Evolutionary conservation across 2,797 vertebrate species (phyloP), one percentile per base, ranked within the genome.

Genomic region (Muscicapa striata): DNA sequence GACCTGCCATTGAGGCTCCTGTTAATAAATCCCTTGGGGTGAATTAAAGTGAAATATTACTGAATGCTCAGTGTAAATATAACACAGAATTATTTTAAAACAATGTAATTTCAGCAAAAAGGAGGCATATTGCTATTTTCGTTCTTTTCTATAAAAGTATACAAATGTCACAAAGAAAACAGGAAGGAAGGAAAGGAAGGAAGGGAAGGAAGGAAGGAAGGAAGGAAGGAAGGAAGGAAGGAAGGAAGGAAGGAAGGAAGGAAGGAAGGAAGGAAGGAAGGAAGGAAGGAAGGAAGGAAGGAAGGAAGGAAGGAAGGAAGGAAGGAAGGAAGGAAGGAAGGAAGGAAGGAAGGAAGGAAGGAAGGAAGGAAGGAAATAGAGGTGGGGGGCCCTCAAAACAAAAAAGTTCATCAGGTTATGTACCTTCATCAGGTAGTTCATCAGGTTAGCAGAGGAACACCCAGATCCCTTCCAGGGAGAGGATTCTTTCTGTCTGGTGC

Each of bases 311-410:
- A 46, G 43, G 51, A 30, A 52, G 52, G 52, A 32, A 54, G 12
- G 30, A 13, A 32, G 18, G 22, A 51, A 48, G 46, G 46, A 19
- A 30, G 29, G 51, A 30, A 52, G 29, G 51, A 32, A 18, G 41
- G 41, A 43, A 43, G 41, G 41, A 18, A 18, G 41, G 41, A 48
- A 19, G 23, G 13, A 24, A 14, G 22, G 17, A 46, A 46, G 20
- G 45, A 22, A 46, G 43, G 51, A 30, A 52, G 52, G 52, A 32
- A 54, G 12, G 30, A 13, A 32, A 11, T n/a, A n/a, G n/a, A n/a
- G n/a, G n/a, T n/a, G 22, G 11, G 11, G 32, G 19, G 7, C 32
- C 15, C 0, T 0, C 16, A 17, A 63, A 63, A 36, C 15, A 51
- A 45, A 30, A 58, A 58, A 6, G 17, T 43, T 63, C 4, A 6